Conservation (phyloP, 2,888 invertebrate genomes). For the Pilophorus perplexus region DNA sequence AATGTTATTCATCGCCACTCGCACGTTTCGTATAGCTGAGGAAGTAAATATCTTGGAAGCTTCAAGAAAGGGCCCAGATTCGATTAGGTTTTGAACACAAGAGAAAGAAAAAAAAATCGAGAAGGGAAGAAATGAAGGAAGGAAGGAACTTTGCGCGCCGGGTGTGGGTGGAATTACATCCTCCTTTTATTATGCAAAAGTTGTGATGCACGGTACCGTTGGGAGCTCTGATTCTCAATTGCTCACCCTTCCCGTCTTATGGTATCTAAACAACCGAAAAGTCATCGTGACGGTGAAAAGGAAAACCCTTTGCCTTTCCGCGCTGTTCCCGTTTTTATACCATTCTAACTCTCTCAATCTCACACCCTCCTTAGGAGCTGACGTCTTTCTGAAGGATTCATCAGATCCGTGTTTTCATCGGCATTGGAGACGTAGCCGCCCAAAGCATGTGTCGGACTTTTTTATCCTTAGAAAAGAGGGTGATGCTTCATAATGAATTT, state of each 20-base stretch:
- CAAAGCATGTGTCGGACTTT: too few relatives aligned
- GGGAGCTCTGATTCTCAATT: slow-evolving; percentile 5
- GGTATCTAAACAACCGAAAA: slow-evolving; percentile 5
- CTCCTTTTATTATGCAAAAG: neutral
- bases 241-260: neutral
- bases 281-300: neutral
- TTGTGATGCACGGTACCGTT: neutral
- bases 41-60: neutral
- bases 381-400: too few relatives aligned
- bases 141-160: neutral
- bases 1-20: too few relatives aligned
- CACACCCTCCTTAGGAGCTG: too few relatives aligned
- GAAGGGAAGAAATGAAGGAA: neutral
- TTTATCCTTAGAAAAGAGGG: too few relatives aligned
- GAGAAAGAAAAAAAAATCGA: neutral
- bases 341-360: too few relatives aligned
- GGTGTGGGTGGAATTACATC: neutral
- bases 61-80: neutral
- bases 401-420: too few relatives aligned
- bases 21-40: too few relatives aligned
- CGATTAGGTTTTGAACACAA: neutral
- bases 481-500: too few relatives aligned
- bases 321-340: too few relatives aligned
- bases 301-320: neutral
- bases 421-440: too few relatives aligned